Percentiles rank a stretch among this genome's conserved stretches.
These are phyloP conservation scores for Chromobotia macracanthus DNA, from an alignment of 2,797 vertebrate species.

Conservation along the genomic window DNA sequence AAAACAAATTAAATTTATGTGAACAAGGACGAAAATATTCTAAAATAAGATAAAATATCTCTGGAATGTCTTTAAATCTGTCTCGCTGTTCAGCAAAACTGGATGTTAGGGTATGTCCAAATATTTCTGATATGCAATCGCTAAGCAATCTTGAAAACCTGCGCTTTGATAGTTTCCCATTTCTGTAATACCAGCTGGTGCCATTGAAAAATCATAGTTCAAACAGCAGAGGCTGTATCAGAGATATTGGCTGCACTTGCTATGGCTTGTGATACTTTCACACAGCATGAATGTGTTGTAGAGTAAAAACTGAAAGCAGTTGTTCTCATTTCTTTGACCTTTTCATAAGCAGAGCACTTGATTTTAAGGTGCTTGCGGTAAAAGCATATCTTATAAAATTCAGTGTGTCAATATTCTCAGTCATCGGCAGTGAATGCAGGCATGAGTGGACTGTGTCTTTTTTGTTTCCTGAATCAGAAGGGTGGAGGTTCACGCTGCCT, in stretches of 20 bases:
- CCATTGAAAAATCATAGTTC: conserved; percentile 12
- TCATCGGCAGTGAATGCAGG: conserved; percentile 8
- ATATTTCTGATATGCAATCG: neutral
- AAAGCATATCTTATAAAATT: conserved; percentile 1
- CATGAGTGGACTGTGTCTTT: conserved; percentile 7
- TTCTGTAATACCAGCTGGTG: neutral
- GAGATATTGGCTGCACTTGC: neutral
- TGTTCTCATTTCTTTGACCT: conserved; percentile 34
- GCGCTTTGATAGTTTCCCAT: neutral
- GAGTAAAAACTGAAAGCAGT: neutral
- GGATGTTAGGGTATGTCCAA: neutral
- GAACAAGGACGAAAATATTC: neutral
- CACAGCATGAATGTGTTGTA: conserved; percentile 5
- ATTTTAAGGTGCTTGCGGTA: neutral
- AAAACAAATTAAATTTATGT: neutral
- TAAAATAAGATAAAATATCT: too few species aligned
- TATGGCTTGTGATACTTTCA: neutral
- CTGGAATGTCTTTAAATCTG: neutral
- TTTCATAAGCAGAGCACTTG: conserved; percentile 13
- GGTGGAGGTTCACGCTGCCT: conserved; percentile 1
- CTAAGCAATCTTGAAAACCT: neutral
- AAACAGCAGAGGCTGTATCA: too few species aligned
- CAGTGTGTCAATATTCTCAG: conserved; percentile 9
- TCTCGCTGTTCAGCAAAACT: conserved; percentile 9
- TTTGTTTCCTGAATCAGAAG: conserved; percentile 14